These are phyloP conservation scores for Stegodyphus dumicola DNA, from an alignment of 1,140 invertebrate genomes.

Conservation along the genomic window DNA sequence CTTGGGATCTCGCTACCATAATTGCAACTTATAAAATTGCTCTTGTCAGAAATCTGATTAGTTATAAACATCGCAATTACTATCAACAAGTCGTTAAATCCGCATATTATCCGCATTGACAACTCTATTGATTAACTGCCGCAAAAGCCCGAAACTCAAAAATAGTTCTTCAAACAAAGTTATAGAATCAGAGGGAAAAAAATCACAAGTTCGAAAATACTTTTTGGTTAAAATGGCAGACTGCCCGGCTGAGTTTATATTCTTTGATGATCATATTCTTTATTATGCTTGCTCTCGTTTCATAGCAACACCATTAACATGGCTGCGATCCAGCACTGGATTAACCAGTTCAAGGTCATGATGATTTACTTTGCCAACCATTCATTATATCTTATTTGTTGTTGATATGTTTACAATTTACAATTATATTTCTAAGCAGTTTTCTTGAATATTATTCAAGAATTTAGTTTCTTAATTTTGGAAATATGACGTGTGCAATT, in stretches of 20 bases:
- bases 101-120: not conserved
- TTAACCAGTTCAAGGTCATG: not conserved
- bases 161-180: not conserved
- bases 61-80: not conserved
- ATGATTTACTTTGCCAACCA: not conserved
- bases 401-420: no score
- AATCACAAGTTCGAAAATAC: not conserved
- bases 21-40: no score
- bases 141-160: not conserved
- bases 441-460: not conserved
- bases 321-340: constrained; percentile 9
- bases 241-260: not conserved
- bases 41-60: not conserved
- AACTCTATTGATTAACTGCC: not conserved
- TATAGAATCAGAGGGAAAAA: not conserved
- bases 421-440: no score
- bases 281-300: not conserved
- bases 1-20: no score
- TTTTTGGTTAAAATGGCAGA: not conserved
- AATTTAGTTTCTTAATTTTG: not conserved
- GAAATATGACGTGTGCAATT: not conserved
- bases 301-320: constrained; percentile 16
- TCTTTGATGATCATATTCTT: not conserved
- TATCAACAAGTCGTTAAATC: not conserved
- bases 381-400: no score